Evolutionary conservation across 2,797 vertebrate species (phyloP).

Genomic region (Spinibarbus caldwelli): DNA sequence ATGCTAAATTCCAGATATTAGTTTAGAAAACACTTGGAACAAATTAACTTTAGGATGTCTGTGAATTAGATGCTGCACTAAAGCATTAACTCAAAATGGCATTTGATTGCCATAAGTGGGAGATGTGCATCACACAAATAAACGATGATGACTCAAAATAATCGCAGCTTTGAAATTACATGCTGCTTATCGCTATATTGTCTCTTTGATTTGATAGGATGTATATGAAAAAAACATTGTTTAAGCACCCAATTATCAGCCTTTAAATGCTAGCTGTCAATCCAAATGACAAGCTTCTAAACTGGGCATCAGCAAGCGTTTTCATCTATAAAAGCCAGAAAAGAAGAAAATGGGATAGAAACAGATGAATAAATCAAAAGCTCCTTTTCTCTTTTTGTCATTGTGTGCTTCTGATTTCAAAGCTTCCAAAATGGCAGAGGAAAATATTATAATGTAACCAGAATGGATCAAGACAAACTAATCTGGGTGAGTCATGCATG

Average conservation of each 20-base stretch:
- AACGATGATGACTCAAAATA: conserved; percentile 27
- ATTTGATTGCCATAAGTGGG: neutral
- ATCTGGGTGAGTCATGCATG: conserved; percentile 50
- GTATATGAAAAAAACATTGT: neutral
- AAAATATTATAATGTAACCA: conserved; percentile 41
- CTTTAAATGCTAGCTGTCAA: conserved; percentile 32
- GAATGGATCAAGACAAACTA: conserved; percentile 14
- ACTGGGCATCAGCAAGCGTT: conserved; percentile 32
- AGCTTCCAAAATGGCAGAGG: conserved; percentile 39
- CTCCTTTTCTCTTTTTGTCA: conserved; percentile 49
- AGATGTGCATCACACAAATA: neutral
- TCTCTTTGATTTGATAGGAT: conserved; percentile 8
- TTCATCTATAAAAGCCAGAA: conserved; percentile 24
- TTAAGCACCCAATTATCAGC: neutral
- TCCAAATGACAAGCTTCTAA: conserved; percentile 26
- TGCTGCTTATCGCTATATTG: conserved; percentile 17
- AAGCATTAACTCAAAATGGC: conserved; percentile 14
- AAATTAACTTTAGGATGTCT: conserved; percentile 4
- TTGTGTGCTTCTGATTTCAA: conserved; percentile 37
- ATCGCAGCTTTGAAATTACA: conserved; percentile 12
- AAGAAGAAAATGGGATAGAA: conserved; percentile 24
- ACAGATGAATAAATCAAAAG: conserved; percentile 39
- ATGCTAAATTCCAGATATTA: conserved; percentile 25
- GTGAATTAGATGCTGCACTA: neutral
- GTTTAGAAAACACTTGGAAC: neutral